Evolutionary conservation across 2,888 invertebrate genomes (phyloP), one percentile per base, ranked within the genome.

Genomic region (Onchidella celtica): DNA sequence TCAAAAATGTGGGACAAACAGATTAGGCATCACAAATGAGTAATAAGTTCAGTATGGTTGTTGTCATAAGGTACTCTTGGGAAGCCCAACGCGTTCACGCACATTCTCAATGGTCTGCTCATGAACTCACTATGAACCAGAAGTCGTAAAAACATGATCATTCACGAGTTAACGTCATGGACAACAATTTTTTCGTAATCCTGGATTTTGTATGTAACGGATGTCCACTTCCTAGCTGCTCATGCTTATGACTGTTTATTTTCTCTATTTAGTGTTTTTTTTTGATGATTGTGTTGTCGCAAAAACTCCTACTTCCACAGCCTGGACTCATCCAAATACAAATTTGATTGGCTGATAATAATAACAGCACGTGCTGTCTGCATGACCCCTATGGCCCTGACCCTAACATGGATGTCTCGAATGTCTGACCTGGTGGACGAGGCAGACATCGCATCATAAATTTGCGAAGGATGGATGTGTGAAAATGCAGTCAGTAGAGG

Each of bases 351-450:
- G 75, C 17, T 63, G 75, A 65, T 63, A 68, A 47, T 55, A 73
- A 75, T 65, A 57, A 68, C 57, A 57, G 57, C 77, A 77, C 77
- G 77, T 68, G 68, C 77, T 68, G 55, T 14, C 27, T 2, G 77
- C 68, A 68, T 77, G 77, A 77, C 66, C 77, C 65, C 38, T 76
- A n/a, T n/a, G 66, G 68, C 68, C 77, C 57, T 77, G 77, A 76
- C 75, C 75, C 65, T 65, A 29, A n/a, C n/a, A n/a, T n/a, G n/a
- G 11, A 63, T n/a, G 63, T 40, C 24, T 34, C 57, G 34, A 47
- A 14, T 24, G 73, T 14, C 34, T 59, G 73, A 59, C 59, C 73
- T 59, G 72, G 55, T 72, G 72, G 72, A 24, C 57, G 9, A 21
- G 57, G 17, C 72, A 17, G 47, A 9, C 11, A 27, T 29, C 55